Base-by-base conservation (phyloP, 2,888 invertebrate genomes). In the Volucella inflata region DNA sequence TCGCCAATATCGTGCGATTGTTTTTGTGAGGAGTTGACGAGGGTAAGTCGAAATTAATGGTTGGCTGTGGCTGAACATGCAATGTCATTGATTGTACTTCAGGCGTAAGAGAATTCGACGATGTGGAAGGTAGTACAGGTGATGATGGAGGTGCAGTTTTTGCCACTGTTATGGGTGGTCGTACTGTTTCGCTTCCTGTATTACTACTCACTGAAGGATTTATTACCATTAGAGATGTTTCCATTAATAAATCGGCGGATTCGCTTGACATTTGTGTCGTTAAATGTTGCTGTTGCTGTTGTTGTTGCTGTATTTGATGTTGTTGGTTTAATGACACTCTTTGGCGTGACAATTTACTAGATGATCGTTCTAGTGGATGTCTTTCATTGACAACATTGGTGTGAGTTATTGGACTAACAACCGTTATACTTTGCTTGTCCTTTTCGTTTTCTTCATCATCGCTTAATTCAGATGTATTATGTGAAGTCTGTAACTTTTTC, bases 171-270 rank as follows among this genome's bases (percentile, higher is more conserved):
- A 71, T 17, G 30, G 75, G 51, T 65, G 71, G 70, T 71, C 48
- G 67, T 51, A 60, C 70, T 81, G 87, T 40, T 77, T 79, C 57
- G 87, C 81, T 87, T 87, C 88, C 53, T 59, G 87, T 79, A 30
- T 38, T 72, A 67, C 51, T 85, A 79, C 55, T 77, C 62, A 40
- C 64, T 83, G 87, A 79, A 21, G 89, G 82, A 76, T 89, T 89
- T 64, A 89, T 87, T 36, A 90, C 89, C 88, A 91, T 90, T 67
- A 92, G 87, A 62, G 92, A 92, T 57, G 92, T 92, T 88, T 92
- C 92, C 90, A 90, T 90, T 76, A 90, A 87, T 68, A 88, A 81
- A 51, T 89, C 89, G 62, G 89, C 89, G 65, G 88, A 88, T 80
- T 89, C 89, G 87, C 89, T 85, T 64, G 80, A 72, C 53, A 59